Percentiles rank a stretch among this genome's conserved stretches.
Evolutionary conservation across 2,113 vertebrate species (phyloP).

Genomic region (Phycodurus eques): DNA sequence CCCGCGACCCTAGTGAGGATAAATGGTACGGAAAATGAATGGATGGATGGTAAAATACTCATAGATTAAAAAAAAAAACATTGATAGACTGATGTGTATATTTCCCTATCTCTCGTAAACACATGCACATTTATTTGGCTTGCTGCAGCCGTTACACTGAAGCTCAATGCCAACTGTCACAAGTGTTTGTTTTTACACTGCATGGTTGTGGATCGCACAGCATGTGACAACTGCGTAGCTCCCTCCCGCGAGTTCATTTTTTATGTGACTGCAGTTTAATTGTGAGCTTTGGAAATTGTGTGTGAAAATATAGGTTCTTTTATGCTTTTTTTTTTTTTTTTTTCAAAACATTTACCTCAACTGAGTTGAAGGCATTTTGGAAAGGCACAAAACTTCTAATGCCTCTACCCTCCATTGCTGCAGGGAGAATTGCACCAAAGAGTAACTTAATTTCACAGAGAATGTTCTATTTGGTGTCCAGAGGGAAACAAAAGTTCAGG

Average conservation of each 20-base stretch:
- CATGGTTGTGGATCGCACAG: constrained; percentile 27
- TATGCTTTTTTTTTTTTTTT: constrained; percentile 11
- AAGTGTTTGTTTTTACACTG: constrained; percentile 28
- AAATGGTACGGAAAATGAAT: no score
- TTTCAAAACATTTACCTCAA: constrained; percentile 25
- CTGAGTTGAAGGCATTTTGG: constrained; percentile 27
- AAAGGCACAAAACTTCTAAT: constrained; percentile 37
- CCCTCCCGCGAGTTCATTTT: constrained; percentile 47
- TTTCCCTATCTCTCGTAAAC: constrained; percentile 2
- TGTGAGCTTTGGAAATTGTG: constrained; percentile 46
- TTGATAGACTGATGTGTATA: neutral
- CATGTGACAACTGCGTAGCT: constrained; percentile 16
- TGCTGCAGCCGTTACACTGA: constrained; percentile 34
- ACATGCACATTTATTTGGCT: constrained; percentile 14
- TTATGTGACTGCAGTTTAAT: constrained; percentile 50
- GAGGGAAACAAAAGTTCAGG: constrained; percentile 33
- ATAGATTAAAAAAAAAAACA: neutral
- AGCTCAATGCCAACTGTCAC: constrained; percentile 43
- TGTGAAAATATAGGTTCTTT: constrained; percentile 54
- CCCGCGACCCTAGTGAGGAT: no score
- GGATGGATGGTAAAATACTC: neutral
- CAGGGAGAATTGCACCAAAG: constrained; percentile 29
- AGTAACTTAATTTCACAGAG: constrained; percentile 42
- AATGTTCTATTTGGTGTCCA: constrained; percentile 36
- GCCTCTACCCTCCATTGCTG: constrained; percentile 16